Conservation (phyloP, 1,140 invertebrate species). For the Brachionus angularis region DNA sequence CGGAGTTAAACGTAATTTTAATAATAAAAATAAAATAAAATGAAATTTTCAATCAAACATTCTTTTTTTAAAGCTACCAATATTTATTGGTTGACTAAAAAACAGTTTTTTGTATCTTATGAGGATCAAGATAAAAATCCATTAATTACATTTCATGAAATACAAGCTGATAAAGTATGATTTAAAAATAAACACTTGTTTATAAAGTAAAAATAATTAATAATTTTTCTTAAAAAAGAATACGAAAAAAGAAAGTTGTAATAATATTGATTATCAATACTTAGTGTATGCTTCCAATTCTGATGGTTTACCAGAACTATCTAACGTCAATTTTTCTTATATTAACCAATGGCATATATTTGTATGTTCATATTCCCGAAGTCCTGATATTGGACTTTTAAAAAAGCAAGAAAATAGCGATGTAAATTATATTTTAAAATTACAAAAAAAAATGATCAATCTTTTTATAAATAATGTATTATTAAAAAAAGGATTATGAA, state of each 20-base stretch:
- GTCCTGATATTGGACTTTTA: not conserved
- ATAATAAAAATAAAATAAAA: not conserved
- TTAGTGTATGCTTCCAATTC: not conserved
- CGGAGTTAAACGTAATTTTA: slow-evolving; percentile 1
- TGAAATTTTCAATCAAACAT: no score
- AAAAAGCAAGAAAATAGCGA: not conserved
- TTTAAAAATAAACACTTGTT: no score
- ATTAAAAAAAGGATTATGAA: slow-evolving; percentile 8
- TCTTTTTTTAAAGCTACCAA: not conserved
- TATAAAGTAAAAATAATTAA: no score
- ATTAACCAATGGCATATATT: not conserved
- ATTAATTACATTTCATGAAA: slow-evolving; percentile 3
- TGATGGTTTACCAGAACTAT: not conserved
- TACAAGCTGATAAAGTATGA: not conserved
- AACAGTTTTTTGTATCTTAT: slow-evolving; percentile 27
- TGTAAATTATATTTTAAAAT: not conserved
- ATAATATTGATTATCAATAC: not conserved
- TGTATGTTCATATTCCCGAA: not conserved
- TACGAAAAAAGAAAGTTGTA: not conserved
- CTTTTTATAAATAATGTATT: no score
- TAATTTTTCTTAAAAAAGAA: not conserved
- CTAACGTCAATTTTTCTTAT: not conserved
- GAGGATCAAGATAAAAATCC: slow-evolving; percentile 5
- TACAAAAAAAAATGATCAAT: not conserved
- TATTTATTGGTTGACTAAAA: slow-evolving; percentile 14